Conservation (phyloP, 2,888 invertebrate genomes). For the Napeogenes sylphis region DNA sequence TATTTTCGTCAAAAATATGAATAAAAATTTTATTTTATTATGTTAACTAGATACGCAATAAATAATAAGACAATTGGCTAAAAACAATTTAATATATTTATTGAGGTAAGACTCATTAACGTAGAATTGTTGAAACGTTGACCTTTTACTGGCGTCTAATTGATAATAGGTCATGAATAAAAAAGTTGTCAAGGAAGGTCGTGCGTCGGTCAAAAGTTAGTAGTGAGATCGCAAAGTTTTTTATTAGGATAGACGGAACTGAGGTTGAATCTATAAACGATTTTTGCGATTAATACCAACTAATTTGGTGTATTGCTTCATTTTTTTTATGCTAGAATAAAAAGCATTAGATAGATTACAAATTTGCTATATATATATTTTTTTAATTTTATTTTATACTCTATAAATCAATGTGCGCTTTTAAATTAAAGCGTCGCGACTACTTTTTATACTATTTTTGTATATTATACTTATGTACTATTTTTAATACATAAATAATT, state of each 20-base stretch:
- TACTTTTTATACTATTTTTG: too few relatives aligned
- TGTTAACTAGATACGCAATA: too few relatives aligned
- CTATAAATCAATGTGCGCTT: too few relatives aligned
- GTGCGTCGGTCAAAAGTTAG: constrained; percentile 23
- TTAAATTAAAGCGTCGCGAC: too few relatives aligned
- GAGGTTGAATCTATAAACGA: constrained; percentile 30
- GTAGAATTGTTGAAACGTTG: too few relatives aligned
- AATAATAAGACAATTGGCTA: too few relatives aligned
- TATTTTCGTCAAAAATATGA: too few relatives aligned
- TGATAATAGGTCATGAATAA: constrained; percentile 28
- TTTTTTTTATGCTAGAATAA: neutral
- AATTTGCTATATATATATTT: neutral
- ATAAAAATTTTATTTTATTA: too few relatives aligned
- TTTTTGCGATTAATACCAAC: constrained; percentile 25
- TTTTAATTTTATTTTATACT: neutral
- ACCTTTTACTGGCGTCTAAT: constrained; percentile 6
- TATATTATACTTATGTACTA: too few relatives aligned
- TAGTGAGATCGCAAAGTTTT: constrained; percentile 33
- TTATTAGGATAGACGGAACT: constrained; percentile 35
- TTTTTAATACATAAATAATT: too few relatives aligned
- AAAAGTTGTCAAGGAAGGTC: constrained; percentile 22
- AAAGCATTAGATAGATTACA: neutral
- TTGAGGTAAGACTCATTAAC: too few relatives aligned
- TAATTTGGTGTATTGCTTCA: constrained; percentile 11
- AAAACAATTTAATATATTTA: too few relatives aligned